Evolutionary conservation across 2,888 invertebrate species (phyloP).

Genomic region (Orchesellides sinensis): DNA sequence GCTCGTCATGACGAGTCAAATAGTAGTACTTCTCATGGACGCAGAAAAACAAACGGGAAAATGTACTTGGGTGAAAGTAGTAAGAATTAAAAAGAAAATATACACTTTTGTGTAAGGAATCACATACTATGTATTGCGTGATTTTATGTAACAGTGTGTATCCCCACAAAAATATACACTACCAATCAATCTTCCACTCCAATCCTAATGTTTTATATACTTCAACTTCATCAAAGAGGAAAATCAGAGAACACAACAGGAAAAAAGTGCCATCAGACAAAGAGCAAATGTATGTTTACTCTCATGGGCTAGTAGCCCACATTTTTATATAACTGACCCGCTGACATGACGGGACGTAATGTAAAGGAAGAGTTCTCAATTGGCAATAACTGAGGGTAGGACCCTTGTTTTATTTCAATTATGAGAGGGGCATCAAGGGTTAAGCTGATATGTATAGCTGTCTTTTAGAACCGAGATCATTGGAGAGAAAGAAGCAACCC

Average conservation of each 20-base stretch:
- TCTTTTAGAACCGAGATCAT: neutral
- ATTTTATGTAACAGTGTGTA: no score
- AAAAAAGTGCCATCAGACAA: neutral
- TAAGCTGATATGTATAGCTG: constrained; percentile 12
- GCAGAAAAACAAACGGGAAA: no score
- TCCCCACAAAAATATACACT: no score
- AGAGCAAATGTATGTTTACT: neutral
- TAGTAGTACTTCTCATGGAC: no score
- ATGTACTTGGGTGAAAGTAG: no score
- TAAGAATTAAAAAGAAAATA: no score
- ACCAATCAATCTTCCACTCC: no score
- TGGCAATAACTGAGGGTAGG: neutral
- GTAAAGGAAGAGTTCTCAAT: neutral
- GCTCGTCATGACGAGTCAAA: neutral
- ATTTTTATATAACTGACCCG: constrained; percentile 33
- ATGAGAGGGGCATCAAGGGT: constrained; percentile 23
- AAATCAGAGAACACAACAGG: neutral
- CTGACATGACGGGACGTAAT: constrained; percentile 1
- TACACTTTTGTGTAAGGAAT: no score
- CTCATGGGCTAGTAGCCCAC: no score
- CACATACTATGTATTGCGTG: no score
- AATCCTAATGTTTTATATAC: no score
- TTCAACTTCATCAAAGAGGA: no score
- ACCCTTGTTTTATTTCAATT: constrained; percentile 34
- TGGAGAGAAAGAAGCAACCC: neutral